Evolutionary conservation across 1,140 invertebrate species (phyloP).

Genomic region (Bombyx mandarina): DNA sequence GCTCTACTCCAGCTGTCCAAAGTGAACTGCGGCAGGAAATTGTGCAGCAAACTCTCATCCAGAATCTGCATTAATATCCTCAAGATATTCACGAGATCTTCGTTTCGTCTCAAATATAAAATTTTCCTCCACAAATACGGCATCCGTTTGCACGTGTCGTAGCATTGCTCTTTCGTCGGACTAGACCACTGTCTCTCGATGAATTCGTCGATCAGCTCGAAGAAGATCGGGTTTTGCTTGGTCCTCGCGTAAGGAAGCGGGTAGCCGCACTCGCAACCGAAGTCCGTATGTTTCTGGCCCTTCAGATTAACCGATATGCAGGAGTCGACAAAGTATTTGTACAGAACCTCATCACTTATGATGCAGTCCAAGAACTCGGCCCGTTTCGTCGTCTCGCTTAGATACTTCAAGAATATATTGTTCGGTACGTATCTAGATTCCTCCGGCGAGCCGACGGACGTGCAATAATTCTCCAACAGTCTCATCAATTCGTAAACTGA

Average conservation of each 20-base stretch:
- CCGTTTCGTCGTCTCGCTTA: slow-evolving; percentile 34
- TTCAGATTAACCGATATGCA: slow-evolving; percentile 63
- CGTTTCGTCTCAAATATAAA: slow-evolving; percentile 58
- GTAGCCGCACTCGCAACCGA: slow-evolving; percentile 64
- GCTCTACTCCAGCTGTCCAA: slow-evolving; percentile 60
- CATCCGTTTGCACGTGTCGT: slow-evolving; percentile 72
- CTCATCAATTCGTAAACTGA: slow-evolving; percentile 53
- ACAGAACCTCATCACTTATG: slow-evolving; percentile 51
- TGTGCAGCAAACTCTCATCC: slow-evolving; percentile 60
- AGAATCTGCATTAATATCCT: slow-evolving; percentile 65
- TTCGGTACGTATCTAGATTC: slow-evolving; percentile 55
- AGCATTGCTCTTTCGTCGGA: slow-evolving; percentile 56
- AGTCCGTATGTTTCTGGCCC: slow-evolving; percentile 40
- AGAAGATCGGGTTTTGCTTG: slow-evolving; percentile 54
- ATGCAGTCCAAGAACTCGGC: slow-evolving; percentile 40
- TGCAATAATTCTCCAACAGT: slow-evolving; percentile 54
- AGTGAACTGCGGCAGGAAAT: slow-evolving; percentile 63
- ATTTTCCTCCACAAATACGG: slow-evolving; percentile 74
- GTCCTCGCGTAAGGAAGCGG: slow-evolving; percentile 55
- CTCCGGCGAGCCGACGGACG: slow-evolving; percentile 40
- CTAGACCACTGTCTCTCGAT: slow-evolving; percentile 63
- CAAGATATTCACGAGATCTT: slow-evolving; percentile 61
- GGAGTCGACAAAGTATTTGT: slow-evolving; percentile 66
- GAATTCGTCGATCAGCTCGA: slow-evolving; percentile 60
- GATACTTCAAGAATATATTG: slow-evolving; percentile 59